phyloP scores from a whole-genome alignment of 2,888 invertebrate species.

The Incurvaria masculella region DNA sequence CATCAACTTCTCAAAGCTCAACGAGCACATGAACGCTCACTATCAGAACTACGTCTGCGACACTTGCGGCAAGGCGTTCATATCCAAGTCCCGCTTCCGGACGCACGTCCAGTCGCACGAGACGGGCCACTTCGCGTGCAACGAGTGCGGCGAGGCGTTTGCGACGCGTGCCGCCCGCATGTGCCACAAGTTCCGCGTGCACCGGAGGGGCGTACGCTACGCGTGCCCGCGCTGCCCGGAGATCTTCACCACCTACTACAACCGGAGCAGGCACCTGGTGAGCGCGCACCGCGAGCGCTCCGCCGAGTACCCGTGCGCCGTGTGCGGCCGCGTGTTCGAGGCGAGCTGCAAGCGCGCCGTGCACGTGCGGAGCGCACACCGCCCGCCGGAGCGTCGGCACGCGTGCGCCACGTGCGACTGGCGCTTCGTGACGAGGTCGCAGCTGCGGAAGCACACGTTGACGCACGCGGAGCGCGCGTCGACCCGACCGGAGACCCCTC shows the following conservation, averaged over 20 bases:
- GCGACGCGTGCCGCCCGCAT: slow-evolving; percentile 33
- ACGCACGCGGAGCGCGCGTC: slow-evolving; percentile 22
- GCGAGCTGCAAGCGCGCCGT: slow-evolving; percentile 34
- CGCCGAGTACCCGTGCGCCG: slow-evolving; percentile 28
- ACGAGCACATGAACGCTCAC: slow-evolving; percentile 44
- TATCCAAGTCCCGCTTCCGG: slow-evolving; percentile 38
- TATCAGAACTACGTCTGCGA: slow-evolving; percentile 45
- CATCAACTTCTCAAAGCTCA: slow-evolving; percentile 33
- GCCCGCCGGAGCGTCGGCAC: slow-evolving; percentile 21
- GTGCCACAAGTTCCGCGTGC: slow-evolving; percentile 32
- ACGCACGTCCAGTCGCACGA: slow-evolving; percentile 41
- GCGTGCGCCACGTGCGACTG: slow-evolving; percentile 28
- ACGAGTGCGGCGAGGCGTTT: slow-evolving; percentile 32
- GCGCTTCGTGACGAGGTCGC: slow-evolving; percentile 28
- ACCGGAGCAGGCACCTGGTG: slow-evolving; percentile 36
- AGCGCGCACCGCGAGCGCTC: slow-evolving; percentile 31
- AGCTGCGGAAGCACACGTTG: slow-evolving; percentile 27
- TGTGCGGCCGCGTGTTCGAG: slow-evolving; percentile 32
- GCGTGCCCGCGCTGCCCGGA: slow-evolving; percentile 40
- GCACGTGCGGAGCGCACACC: slow-evolving; percentile 30
- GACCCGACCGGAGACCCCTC: no score
- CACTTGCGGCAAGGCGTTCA: slow-evolving; percentile 41
- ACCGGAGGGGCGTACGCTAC: slow-evolving; percentile 36
- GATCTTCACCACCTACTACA: slow-evolving; percentile 35
- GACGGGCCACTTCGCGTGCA: slow-evolving; percentile 36